Percentiles rank a stretch among this genome's conserved stretches.
Conservation (phyloP, 2,797 vertebrate genomes). For the Pachyuromys duprasi region DNA sequence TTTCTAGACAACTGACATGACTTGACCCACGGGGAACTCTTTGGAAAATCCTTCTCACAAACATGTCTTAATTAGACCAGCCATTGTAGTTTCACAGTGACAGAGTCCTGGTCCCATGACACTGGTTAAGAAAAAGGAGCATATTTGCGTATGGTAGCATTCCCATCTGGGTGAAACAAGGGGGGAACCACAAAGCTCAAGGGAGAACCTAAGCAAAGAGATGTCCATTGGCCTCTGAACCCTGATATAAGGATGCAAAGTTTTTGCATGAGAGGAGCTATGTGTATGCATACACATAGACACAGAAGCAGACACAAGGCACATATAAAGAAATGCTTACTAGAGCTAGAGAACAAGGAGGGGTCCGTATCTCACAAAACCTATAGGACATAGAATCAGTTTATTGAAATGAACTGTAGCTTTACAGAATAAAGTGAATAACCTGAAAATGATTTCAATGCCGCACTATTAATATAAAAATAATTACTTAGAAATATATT, state of each 20-base stretch:
- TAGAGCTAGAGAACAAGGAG: neutral
- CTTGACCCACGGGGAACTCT: neutral
- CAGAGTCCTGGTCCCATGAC: neutral
- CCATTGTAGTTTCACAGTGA: neutral
- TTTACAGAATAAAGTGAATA: neutral
- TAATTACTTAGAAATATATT: constrained; percentile 25
- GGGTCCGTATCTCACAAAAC: neutral
- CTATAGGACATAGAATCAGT: neutral
- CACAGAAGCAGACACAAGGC: neutral
- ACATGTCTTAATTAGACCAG: neutral
- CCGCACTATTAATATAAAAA: constrained; percentile 33
- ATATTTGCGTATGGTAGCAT: neutral
- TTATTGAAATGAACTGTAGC: constrained; percentile 7
- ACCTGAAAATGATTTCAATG: constrained; percentile 43
- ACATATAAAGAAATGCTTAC: neutral
- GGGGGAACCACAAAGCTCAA: neutral
- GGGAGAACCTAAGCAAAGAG: neutral
- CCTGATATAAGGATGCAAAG: neutral
- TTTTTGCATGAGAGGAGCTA: neutral
- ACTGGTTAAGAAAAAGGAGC: neutral
- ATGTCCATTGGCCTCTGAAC: neutral
- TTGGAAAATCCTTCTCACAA: neutral
- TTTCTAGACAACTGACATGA: neutral
- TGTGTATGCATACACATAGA: neutral
- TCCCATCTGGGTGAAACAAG: neutral